Evolutionary conservation across 1,140 invertebrate species (phyloP), one percentile per base, ranked within the genome.

Genomic region (Drosophila parabipectinata): DNA sequence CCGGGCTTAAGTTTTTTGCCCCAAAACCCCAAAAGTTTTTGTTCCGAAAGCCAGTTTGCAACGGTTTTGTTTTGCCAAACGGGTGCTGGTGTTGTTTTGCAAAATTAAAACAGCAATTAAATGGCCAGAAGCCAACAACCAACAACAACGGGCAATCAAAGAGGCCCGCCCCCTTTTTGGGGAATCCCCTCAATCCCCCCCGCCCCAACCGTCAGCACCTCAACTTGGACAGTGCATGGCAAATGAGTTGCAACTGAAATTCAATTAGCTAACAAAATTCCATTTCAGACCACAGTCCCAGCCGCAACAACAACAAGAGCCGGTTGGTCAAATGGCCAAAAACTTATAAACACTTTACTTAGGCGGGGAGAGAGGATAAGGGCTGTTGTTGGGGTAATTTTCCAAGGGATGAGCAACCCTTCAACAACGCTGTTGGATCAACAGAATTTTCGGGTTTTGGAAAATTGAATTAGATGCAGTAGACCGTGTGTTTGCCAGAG

Each of bases 191-290:
- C 21, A 21, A 21, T 21, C 15, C 15, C 15, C 26, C 6, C 15
- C 8, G 14, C 47, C 41, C n/a, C 68, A 3, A 12, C 34, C 34
- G 1, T 60, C 55, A 12, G 56, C 44, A 47, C 44, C 44, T 47
- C 18, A 47, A 24, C 44, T 47, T 15, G 15, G 15, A 32, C 55
- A 76, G 75, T 79, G 78, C 82, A 88, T 87, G 83, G 83, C 79
- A 88, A 87, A 87, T 87, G 82, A 87, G 82, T 87, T 87, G 83
- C 83, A 87, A 88, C 83, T 87, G 84, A 88, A 87, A 87, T 87
- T 87, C 83, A 87, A 87, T 87, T 87, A 87, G 83, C 83, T 87
- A 88, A 88, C 83, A 87, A 88, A 87, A 85, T 85, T 87, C 79
- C 83, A 87, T 87, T 87, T 87, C 56, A 75, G 66, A 85, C 78